Evolutionary conservation across 2,797 vertebrate species (phyloP).

Genomic region (Phyllotis vaccarum): DNA sequence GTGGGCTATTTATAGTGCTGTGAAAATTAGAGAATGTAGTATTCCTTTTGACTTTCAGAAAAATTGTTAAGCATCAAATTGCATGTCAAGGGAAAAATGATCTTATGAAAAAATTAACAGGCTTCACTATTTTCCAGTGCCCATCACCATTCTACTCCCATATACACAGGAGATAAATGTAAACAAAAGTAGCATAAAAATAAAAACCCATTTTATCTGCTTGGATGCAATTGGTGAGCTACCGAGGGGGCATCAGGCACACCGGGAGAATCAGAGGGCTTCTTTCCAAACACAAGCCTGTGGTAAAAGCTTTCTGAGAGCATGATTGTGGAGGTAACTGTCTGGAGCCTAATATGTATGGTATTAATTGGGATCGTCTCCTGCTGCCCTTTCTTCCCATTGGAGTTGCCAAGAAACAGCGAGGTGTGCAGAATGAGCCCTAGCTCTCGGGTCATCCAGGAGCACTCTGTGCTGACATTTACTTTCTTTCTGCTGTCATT

Average conservation of each 20-base stretch:
- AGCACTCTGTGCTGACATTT: constrained; percentile 42
- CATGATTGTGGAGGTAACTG: background rate
- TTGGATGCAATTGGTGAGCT: background rate
- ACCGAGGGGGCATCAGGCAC: background rate
- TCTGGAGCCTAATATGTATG: background rate
- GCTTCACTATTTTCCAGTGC: constrained; percentile 48
- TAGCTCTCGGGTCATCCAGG: background rate
- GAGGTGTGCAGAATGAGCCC: background rate
- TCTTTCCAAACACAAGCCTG: constrained; percentile 15
- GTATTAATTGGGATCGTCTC: constrained; percentile 49
- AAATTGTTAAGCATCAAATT: constrained; percentile 82
- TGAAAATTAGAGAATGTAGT: constrained; percentile 82
- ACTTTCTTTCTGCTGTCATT: constrained; percentile 45
- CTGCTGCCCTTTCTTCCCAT: constrained; percentile 14
- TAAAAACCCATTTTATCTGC: constrained; percentile 45
- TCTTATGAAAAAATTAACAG: constrained; percentile 80
- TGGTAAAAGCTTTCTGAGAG: constrained; percentile 33
- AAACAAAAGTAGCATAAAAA: constrained; percentile 64
- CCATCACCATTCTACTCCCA: background rate
- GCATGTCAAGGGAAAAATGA: constrained; percentile 77
- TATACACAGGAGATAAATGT: constrained; percentile 11
- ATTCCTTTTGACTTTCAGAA: constrained; percentile 85
- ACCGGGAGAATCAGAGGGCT: background rate
- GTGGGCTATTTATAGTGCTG: constrained; percentile 86
- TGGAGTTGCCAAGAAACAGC: background rate